Base-by-base conservation (phyloP, 2,113 vertebrate species). In the Hemibagrus wyckioides region DNA sequence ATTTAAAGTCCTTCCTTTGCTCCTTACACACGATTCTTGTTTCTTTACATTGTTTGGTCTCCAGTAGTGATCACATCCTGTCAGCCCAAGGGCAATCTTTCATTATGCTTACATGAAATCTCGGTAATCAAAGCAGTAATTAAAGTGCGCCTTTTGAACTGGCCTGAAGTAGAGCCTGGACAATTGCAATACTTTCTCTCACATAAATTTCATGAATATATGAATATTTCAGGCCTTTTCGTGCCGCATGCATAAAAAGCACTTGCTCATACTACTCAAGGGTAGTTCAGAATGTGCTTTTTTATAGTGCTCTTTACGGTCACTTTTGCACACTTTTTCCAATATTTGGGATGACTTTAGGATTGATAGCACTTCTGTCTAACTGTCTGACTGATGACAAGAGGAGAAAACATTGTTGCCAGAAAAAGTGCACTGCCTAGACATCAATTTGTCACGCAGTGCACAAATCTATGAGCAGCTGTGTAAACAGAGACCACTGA, bases 241-340 rank as follows among this genome's bases (percentile, higher is more conserved):
- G 54, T 23, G 50, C 28, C 21, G 39, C 14, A 36, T 52, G 23
- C 30, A 56, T 6, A 28, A 28, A 56, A 41, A 54, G n/a, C 65
- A 57, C 71, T 86, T 69, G 86, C 89, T 91, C 91, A 90, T 50
- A 82, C 33, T 61, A 89, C 83, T 87, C 65, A 91, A 91, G 71
- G 83, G 69, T 50, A 30, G 25, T 76, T 48, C 25, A 41, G 54
- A 44, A 15, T 82, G 80, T 28, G 85, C 91, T 92, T 91, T 91
- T 91, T 30, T 89, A 80, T 88, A 89, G 86, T 88, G 84, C 84
- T 89, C 91, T 83, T 90, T 92, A 93, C 94, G 93, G 92, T 93
- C 91, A n/a, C n/a, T n/a, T n/a, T n/a, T n/a, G n/a, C n/a, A 93
- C 39, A 88, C 88, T 92, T 93, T 89, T 92, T 90, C 91, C 90